phyloP scores from a whole-genome alignment of 2,888 invertebrate species.

The Neocrepidodera transversa region DNA sequence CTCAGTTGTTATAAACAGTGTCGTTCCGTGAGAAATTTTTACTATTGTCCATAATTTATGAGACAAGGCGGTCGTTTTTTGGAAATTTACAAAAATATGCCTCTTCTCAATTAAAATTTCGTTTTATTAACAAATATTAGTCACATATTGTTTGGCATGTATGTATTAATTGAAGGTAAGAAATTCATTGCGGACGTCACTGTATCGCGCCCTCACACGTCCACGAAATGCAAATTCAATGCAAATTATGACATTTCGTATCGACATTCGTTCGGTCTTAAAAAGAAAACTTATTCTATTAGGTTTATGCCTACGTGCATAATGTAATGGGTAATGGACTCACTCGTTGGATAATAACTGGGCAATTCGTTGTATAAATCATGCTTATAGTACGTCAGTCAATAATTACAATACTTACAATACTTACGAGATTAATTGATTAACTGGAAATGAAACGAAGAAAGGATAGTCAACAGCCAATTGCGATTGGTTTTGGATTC shows the following conservation, averaged over 20 bases:
- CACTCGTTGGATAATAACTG: constrained; percentile 31
- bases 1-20: constrained; percentile 1
- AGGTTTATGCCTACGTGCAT: constrained; percentile 24
- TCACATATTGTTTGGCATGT: no score
- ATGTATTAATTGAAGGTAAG: no score
- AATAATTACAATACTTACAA: constrained; percentile 23
- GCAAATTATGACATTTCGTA: constrained; percentile 40
- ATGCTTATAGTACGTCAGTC: constrained; percentile 36
- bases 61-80: no score
- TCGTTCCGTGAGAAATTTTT: neutral
- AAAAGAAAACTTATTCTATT: constrained; percentile 34
- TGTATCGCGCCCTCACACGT: constrained; percentile 31
- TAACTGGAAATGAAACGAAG: neutral
- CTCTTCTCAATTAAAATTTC: no score
- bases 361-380: constrained; percentile 36
- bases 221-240: constrained; percentile 36
- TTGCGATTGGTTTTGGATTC: no score
- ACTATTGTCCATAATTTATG: no score
- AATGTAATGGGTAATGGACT: no score
- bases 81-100: no score
- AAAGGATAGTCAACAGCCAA: constrained; percentile 22
- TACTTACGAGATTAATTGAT: constrained; percentile 28
- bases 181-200: no score
- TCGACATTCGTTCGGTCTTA: constrained; percentile 31
- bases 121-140: no score